phyloP scores from a whole-genome alignment of 2,113 vertebrate genomes.

The Salminus brasiliensis region DNA sequence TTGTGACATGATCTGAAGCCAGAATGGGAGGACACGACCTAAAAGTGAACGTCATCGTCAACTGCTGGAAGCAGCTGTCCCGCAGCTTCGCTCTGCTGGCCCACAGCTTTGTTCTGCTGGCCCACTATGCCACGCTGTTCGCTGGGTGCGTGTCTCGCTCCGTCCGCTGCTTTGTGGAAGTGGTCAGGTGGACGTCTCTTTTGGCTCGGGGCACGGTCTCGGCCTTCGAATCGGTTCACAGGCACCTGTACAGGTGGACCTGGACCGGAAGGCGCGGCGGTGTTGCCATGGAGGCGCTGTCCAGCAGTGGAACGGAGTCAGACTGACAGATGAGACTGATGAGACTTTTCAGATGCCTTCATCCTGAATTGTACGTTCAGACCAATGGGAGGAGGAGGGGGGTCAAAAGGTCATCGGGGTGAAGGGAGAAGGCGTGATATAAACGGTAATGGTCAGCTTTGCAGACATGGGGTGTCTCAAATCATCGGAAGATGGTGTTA shows the following conservation, averaged over 20 bases:
- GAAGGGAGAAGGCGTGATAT: neutral
- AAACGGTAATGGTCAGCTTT: too few relatives aligned
- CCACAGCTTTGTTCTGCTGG: slow-evolving; percentile 71
- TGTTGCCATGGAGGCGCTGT: slow-evolving; percentile 32
- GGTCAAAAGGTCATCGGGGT: neutral
- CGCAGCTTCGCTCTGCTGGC: slow-evolving; percentile 71
- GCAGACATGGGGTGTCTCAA: too few relatives aligned
- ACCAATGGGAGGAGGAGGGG: neutral
- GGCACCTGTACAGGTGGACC: slow-evolving; percentile 61
- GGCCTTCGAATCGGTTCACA: slow-evolving; percentile 68
- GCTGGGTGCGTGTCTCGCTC: slow-evolving; percentile 64
- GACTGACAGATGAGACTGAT: neutral
- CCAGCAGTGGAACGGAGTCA: slow-evolving; percentile 34
- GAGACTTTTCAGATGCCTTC: neutral
- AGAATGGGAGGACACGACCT: slow-evolving; percentile 54
- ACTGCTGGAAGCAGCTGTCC: slow-evolving; percentile 67
- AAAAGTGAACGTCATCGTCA: slow-evolving; percentile 68
- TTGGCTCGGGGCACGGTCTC: slow-evolving; percentile 61
- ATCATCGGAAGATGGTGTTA: too few relatives aligned
- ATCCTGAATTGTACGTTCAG: neutral
- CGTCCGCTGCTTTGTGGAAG: slow-evolving; percentile 65
- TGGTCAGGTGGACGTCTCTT: slow-evolving; percentile 67
- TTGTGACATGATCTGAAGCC: neutral
- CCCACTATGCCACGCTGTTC: slow-evolving; percentile 67
- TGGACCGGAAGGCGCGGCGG: slow-evolving; percentile 43